Percentiles rank a stretch among this genome's conserved stretches.
Evolutionary conservation across 1,140 invertebrate genomes (phyloP).

Genomic region (Pseudomyrmex cubaensis): DNA sequence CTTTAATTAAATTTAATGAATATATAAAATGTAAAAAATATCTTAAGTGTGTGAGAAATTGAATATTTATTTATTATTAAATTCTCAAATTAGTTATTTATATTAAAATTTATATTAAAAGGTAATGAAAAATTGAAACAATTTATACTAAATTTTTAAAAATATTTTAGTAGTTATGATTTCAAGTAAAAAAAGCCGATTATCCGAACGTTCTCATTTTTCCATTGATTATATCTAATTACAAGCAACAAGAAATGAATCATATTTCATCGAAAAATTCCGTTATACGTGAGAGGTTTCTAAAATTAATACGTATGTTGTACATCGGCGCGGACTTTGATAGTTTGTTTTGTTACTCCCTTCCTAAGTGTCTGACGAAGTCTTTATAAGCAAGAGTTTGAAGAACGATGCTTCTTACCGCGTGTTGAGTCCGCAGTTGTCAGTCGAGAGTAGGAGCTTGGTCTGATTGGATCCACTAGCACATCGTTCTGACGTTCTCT

Average conservation of each 20-base stretch:
- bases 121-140: too few relatives aligned
- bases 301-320: background rate
- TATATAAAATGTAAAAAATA: too few relatives aligned
- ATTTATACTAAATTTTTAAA: too few relatives aligned
- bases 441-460: slow-evolving; percentile 77
- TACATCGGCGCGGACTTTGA: background rate
- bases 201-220: background rate
- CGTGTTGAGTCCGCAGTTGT: slow-evolving; percentile 23
- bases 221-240: background rate
- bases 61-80: too few relatives aligned
- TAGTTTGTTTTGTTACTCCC: background rate
- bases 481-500: slow-evolving; percentile 5
- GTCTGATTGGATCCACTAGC: slow-evolving; percentile 68
- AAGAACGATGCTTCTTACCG: slow-evolving; percentile 28
- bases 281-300: background rate
- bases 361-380: background rate
- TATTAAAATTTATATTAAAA: too few relatives aligned
- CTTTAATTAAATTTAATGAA: too few relatives aligned
- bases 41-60: too few relatives aligned
- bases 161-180: too few relatives aligned
- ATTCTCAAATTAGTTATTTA: too few relatives aligned
- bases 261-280: too few relatives aligned
- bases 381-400: slow-evolving; percentile 64
- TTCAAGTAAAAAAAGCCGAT: too few relatives aligned
- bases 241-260: background rate